A percentile compares a stretch with the other conserved stretches of the same genome.
phyloP scores from a whole-genome alignment of 2,113 vertebrate genomes.

The Corythoichthys intestinalis region DNA sequence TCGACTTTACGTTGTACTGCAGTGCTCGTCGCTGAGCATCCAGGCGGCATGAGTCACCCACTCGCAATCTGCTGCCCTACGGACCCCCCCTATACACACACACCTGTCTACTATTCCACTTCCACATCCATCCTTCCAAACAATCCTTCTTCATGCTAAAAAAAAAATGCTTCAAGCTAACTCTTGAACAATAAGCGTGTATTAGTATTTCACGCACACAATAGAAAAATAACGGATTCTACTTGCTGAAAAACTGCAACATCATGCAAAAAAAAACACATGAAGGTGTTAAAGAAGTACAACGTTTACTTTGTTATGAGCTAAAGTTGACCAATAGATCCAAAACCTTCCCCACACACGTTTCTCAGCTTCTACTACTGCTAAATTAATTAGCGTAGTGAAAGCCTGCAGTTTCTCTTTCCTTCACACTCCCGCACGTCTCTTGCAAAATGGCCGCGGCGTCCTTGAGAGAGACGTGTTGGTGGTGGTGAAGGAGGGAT shows the following conservation, averaged over 20 bases:
- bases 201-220: conserved; percentile 43
- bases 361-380: background rate
- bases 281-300: too few relatives aligned
- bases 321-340: conserved; percentile 18
- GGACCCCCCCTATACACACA: conserved; percentile 24
- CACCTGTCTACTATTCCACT: background rate
- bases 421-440: conserved; percentile 31
- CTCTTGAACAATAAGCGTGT: background rate
- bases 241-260: background rate
- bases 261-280: background rate
- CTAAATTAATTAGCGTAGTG: background rate
- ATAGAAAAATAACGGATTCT: conserved; percentile 36
- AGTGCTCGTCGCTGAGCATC: conserved; percentile 41
- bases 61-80: conserved; percentile 61
- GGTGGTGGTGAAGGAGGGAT: conserved; percentile 22
- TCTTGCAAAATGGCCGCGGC: conserved; percentile 35
- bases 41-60: conserved; percentile 61
- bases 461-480: conserved; percentile 43
- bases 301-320: background rate
- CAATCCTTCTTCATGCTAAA: background rate
- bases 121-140: conserved; percentile 2
- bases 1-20: conserved; percentile 61
- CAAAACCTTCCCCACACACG: background rate
- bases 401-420: conserved; percentile 15
- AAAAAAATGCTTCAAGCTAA: background rate